Conservation (phyloP, 2,797 vertebrate species). For the Melanotaenia nigrans region DNA sequence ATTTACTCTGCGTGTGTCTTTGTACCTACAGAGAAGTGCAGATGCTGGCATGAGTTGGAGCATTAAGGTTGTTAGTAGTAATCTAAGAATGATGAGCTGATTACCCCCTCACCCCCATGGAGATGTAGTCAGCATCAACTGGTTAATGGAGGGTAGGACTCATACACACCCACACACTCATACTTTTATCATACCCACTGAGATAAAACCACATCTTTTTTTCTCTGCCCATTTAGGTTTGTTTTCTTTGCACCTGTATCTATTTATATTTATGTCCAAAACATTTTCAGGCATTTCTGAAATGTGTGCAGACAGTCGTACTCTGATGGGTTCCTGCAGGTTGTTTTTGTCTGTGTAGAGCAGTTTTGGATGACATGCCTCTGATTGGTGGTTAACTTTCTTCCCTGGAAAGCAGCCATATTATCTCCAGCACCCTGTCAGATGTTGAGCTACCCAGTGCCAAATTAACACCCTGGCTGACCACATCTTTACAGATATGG, state of each 20-base stretch:
- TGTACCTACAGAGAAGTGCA: slow-evolving; percentile 27
- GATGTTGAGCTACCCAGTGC: slow-evolving; percentile 30
- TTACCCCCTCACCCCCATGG: slow-evolving; percentile 48
- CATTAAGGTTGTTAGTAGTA: slow-evolving; percentile 44
- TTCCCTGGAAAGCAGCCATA: slow-evolving; percentile 54
- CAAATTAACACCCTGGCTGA: slow-evolving; percentile 44
- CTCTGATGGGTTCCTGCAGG: slow-evolving; percentile 62
- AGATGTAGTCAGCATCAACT: slow-evolving; percentile 33
- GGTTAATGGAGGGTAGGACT: slow-evolving; percentile 29
- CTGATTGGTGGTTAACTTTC: slow-evolving; percentile 43
- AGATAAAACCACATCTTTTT: neutral
- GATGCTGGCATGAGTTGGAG: slow-evolving; percentile 6
- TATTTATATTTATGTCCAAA: slow-evolving; percentile 24
- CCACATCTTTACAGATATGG: slow-evolving; percentile 19
- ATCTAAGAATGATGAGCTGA: slow-evolving; percentile 64
- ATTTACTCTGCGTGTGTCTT: slow-evolving; percentile 9
- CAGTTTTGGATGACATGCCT: slow-evolving; percentile 47
- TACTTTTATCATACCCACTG: neutral
- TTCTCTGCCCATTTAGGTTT: slow-evolving; percentile 25
- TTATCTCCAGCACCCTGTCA: slow-evolving; percentile 25
- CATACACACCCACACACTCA: neutral
- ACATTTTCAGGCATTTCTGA: slow-evolving; percentile 4
- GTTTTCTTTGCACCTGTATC: slow-evolving; percentile 11
- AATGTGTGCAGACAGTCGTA: slow-evolving; percentile 6
- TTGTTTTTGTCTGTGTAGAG: slow-evolving; percentile 44